Evolutionary conservation across 1,140 invertebrate species (phyloP), one percentile per base, ranked within the genome.

Genomic region (Scaptomyza hsui): DNA sequence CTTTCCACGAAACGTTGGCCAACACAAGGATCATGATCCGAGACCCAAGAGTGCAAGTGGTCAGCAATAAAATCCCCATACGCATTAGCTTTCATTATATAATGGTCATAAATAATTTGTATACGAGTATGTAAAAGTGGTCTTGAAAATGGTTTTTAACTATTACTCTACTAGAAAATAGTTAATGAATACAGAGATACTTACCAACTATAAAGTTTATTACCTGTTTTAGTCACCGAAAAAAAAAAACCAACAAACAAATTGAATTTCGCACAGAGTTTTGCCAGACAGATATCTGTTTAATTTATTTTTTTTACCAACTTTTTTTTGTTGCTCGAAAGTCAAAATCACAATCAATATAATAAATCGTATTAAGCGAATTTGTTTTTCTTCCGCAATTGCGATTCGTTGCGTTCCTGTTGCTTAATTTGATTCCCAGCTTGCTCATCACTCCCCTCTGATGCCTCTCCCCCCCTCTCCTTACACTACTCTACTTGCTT

Each of bases 281-380:
- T 26, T 1, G 12, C n/a, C 45, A 5, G 12, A 24, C 12, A 5
- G n/a, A 9, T 29, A 7, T 29, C 19, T n/a, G 19, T 18, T 12
- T 9, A 10, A 12, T 24, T 48, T 48, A 9, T 48, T 29, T 26
- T 26, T 26, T 26, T 26, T 5, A 26, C n/a, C n/a, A 26, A 0
- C 6, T 29, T 29, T 1, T 29, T 29, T 29, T 9, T 1, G 7
- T 29, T 29, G 15, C 24, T 5, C 13, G 1, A 2, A 29, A 32
- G 10, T 55, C 35, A 55, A 32, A 67, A 69, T 39, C 65, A 29
- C 53, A 55, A 70, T 63, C 60, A 70, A 70, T 70, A 56, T 65
- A 56, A 65, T 49, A 71, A 71, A 71, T 71, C 68, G 62, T 47
- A 71, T 71, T 71, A 71, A 26, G 26, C 24, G 61, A 71, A 64